These are phyloP conservation scores for Urocynchramus pylzowi DNA, from an alignment of 2,113 vertebrate species.

Conservation along the genomic window DNA sequence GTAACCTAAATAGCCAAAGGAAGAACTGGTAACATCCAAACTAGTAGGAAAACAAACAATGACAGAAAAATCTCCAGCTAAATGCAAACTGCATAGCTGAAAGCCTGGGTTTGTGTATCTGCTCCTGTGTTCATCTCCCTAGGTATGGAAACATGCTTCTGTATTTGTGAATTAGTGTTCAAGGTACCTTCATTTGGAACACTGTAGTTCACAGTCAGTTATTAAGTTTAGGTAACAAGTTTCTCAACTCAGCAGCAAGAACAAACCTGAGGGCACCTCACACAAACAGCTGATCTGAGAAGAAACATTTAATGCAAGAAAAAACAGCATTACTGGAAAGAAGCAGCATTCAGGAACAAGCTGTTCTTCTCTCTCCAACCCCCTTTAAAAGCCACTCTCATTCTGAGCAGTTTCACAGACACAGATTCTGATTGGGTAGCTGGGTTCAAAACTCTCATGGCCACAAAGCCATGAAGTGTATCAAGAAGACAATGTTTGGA, in stretches of 20 bases:
- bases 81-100: not conserved
- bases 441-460: not conserved
- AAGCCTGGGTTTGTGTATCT: not conserved
- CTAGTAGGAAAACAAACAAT: not conserved
- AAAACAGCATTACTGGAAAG: not conserved
- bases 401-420: not conserved
- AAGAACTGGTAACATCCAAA: not conserved
- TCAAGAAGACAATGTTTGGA: not conserved
- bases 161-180: not conserved
- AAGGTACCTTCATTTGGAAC: not conserved
- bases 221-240: not conserved
- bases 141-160: not conserved
- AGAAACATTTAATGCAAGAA: not conserved
- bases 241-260: not conserved
- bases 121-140: not conserved
- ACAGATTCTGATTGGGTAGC: not conserved
- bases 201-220: not conserved
- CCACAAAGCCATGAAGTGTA: not conserved
- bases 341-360: not conserved
- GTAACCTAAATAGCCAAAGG: slow-evolving; percentile 71
- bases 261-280: not conserved
- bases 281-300: not conserved
- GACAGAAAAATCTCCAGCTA: not conserved
- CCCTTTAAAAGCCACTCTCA: not conserved
- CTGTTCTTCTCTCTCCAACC: not conserved